Conservation (phyloP, 2,888 invertebrate genomes). For the Ptychoptera contaminata region DNA sequence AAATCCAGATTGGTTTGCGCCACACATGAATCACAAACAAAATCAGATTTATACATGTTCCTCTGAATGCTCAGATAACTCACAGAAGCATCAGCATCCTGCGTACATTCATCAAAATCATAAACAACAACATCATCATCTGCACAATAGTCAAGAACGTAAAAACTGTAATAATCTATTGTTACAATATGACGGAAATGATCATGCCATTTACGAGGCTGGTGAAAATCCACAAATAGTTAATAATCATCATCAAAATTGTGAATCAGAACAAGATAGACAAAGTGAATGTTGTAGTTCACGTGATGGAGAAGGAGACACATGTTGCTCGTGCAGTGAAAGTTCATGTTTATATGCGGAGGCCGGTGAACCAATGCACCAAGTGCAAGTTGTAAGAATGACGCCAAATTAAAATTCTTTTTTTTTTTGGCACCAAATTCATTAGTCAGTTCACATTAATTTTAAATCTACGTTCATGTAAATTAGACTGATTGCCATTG, state of each 20-base stretch:
- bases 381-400: slow-evolving; percentile 3
- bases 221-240: slow-evolving; percentile 17
- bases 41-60: slow-evolving; percentile 30
- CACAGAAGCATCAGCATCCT: slow-evolving; percentile 18
- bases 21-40: slow-evolving; percentile 13
- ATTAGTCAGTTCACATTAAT: too few relatives aligned
- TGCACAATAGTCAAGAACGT: slow-evolving; percentile 5
- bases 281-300: slow-evolving; percentile 30
- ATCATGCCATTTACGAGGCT: slow-evolving; percentile 18
- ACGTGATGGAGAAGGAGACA: slow-evolving; percentile 36
- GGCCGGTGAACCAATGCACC: slow-evolving; percentile 30
- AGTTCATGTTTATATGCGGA: slow-evolving; percentile 46
- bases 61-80: slow-evolving; percentile 32
- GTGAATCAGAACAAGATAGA: slow-evolving; percentile 27
- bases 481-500: too few relatives aligned
- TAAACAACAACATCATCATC: slow-evolving; percentile 12
- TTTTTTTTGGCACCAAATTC: too few relatives aligned
- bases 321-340: slow-evolving; percentile 45
- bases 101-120: slow-evolving; percentile 15
- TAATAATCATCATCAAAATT: slow-evolving; percentile 20
- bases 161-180: slow-evolving; percentile 9
- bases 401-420: neutral
- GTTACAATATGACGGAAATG: slow-evolving; percentile 9
- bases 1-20: slow-evolving; percentile 27
- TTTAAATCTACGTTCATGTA: too few relatives aligned